phyloP scores from a whole-genome alignment of 2,797 vertebrate genomes.

The Pangasius macronema region DNA sequence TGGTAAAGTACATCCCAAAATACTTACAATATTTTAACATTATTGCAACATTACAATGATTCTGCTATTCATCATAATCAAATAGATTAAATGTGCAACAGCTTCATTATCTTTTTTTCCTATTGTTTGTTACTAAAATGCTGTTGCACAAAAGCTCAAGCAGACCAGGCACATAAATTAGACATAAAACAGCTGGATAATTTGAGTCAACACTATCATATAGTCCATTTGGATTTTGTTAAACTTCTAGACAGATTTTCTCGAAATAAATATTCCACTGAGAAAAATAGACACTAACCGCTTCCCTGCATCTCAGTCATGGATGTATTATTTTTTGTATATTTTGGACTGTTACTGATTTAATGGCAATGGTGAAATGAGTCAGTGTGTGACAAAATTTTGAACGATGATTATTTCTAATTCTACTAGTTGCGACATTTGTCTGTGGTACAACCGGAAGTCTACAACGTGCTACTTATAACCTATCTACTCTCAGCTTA shows the following conservation, averaged over 20 bases:
- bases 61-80: not conserved
- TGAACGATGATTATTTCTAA: not conserved
- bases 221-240: not conserved
- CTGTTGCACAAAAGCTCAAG: not conserved
- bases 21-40: not conserved
- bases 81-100: not conserved
- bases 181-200: not conserved
- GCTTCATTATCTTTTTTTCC: too few relatives aligned
- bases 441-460: not conserved
- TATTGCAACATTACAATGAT: not conserved
- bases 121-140: not conserved
- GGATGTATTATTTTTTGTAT: not conserved
- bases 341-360: not conserved
- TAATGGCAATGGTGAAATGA: not conserved
- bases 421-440: too few relatives aligned
- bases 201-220: not conserved
- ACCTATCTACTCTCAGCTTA: not conserved
- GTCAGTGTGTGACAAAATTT: not conserved
- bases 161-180: not conserved
- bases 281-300: not conserved
- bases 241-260: not conserved
- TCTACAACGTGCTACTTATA: not conserved
- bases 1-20: not conserved
- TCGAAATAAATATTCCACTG: not conserved
- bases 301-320: not conserved